Evolutionary conservation across 2,797 vertebrate species (phyloP), one percentile per base, ranked within the genome.

Genomic region (Parauchenoglanis punctatus): DNA sequence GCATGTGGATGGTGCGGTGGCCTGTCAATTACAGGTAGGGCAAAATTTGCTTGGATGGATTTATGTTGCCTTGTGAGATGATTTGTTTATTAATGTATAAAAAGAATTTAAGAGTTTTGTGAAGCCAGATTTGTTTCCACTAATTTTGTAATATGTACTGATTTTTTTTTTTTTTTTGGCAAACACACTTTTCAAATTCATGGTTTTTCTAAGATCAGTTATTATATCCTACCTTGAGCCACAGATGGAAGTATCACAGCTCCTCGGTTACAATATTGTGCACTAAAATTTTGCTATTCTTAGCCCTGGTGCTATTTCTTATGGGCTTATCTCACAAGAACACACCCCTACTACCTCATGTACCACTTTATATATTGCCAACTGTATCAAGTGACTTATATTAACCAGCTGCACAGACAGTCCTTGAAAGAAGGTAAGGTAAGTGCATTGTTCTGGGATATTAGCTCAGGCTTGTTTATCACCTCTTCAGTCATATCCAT

Each of bases 1-100:
- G 98, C 86, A 98, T 99, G 98, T 99, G 98, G 98, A 99, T 99
- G 98, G 98, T 99, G 3, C 97, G 97, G 89, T 99, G 98, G 97
- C 98, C 98, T 0, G 98, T 99, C 54, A 99, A 98, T 94, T 99
- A 99, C 95, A 97, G 97, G 97, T 97, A 92, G 88, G 93, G 7
- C 44, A 40, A 67, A 7, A 52, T 49, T 56, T 15, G 18, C 58
- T 77, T 52, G n/a, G 2, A 35, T 63, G 2, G 23, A 3, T 28
- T 56, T 44, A n/a, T 68, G 31, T 25, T 54, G 75, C 28, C 8
- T 77, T 67, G 72, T 49, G 13, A 25, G n/a, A 20, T 44, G 10
- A 40, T 10, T 44, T 31, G 44, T 72, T 73, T 80, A 10, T 56
- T 56, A 35, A 78, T 77, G 3, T 54, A n/a, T 76, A 7, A 8